Evolutionary conservation across 2,113 vertebrate species (phyloP), one percentile per base, ranked within the genome.

Genomic region (Centropus unirufus): DNA sequence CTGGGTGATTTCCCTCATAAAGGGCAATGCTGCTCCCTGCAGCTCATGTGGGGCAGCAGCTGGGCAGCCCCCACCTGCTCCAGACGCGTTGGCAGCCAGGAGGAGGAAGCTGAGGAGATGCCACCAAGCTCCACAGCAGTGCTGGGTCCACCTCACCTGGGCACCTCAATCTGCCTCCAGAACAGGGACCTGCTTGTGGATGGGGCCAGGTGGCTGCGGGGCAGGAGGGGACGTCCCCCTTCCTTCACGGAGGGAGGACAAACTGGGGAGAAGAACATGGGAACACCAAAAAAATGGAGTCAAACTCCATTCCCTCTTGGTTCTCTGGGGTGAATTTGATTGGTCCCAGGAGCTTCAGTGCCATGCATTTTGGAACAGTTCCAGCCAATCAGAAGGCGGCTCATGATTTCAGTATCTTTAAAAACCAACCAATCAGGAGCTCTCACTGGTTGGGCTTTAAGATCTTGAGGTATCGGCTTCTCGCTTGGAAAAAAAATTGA

Each of bases 391-490:
- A 83, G 92, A 96, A 95, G 91, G 96, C 47, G 92, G 95, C 88
- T 97, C 86, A 91, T 93, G 85, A 92, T 92, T 93, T 94, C 92
- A 95, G 92, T 97, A 93, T 91, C 96, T 94, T 96, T 96, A 96
- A 97, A 96, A 97, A 77, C 94, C 97, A 96, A 94, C 96, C 95
- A 93, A 5, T 80, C 81, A 75, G 95, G 86, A 94, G 87, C 76
- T 92, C 92, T 92, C 88, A 72, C 90, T 95, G 96, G 92, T 96
- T 93, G 96, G 95, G 93, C 92, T 96, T 97, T 89, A 96, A 97
- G 95, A 96, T 81, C 95, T 96, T 97, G 96, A 97, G 95, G 95
- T 97, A 96, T 96, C 66, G 5, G 95, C 94, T 96, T 97, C 88
- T 96, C 69, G 32, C 83, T 94, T 47, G 14, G 79, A 93, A 86